Percentiles rank a stretch among this genome's conserved stretches.
Evolutionary conservation across 2,113 vertebrate genomes (phyloP).

Genomic region (Nesoenas mayeri): DNA sequence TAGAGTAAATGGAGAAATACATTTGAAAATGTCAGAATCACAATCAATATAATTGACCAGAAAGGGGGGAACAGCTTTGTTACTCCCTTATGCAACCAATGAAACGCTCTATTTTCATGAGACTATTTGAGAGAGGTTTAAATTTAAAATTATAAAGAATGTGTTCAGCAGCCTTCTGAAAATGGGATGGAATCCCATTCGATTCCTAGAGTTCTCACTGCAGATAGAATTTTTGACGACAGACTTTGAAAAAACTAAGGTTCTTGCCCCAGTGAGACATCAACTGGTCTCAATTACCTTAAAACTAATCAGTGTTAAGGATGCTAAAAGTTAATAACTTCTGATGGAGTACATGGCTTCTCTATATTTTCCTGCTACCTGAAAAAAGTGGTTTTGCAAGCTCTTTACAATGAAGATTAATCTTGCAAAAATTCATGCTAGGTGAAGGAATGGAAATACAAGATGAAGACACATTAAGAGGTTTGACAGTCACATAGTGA

Average conservation of each 20-base stretch:
- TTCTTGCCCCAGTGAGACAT: neutral
- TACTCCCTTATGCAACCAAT: neutral
- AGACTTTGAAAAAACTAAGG: neutral
- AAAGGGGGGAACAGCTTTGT: constrained; percentile 5
- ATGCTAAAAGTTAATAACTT: constrained; percentile 9
- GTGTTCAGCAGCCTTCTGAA: neutral
- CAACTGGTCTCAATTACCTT: constrained; percentile 34
- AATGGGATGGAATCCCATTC: neutral
- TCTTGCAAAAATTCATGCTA: neutral
- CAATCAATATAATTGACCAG: constrained; percentile 44
- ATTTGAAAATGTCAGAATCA: constrained; percentile 45
- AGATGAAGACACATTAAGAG: neutral
- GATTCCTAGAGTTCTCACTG: neutral
- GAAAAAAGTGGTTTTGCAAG: neutral
- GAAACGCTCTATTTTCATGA: neutral
- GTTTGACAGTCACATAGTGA: neutral
- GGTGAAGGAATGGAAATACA: neutral
- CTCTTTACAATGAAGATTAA: constrained; percentile 9
- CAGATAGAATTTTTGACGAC: neutral
- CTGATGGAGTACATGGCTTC: neutral
- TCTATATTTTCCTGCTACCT: neutral
- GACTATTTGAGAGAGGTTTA: neutral
- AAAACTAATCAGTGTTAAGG: constrained; percentile 29
- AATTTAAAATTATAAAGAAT: constrained; percentile 25
- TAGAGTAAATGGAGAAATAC: constrained; percentile 47